phyloP scores from a whole-genome alignment of 2,888 invertebrate genomes.

The Tineola bisselliella region DNA sequence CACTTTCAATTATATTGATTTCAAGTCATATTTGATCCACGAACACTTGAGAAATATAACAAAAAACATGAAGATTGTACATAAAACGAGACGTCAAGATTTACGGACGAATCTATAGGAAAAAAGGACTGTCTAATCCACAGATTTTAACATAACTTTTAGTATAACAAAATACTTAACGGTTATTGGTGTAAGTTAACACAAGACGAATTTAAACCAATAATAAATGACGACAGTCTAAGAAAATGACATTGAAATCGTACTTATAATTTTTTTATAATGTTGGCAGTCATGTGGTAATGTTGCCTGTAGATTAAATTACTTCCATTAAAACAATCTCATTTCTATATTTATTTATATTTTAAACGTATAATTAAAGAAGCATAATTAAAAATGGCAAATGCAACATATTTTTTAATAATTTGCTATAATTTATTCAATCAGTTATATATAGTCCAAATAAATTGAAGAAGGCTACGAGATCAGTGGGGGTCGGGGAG shows the following conservation, averaged over 20 bases:
- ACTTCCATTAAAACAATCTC: no score
- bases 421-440: no score
- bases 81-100: neutral
- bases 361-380: no score
- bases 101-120: neutral
- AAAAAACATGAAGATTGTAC: neutral
- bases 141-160: neutral
- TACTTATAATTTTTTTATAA: neutral
- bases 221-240: neutral
- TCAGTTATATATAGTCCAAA: no score
- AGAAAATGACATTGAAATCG: neutral
- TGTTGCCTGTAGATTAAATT: neutral
- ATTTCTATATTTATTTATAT: no score
- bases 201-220: neutral
- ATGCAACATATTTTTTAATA: no score
- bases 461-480: no score
- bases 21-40: neutral
- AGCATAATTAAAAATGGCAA: no score
- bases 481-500: no score
- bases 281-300: neutral
- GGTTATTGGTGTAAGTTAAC: neutral
- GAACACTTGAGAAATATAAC: no score
- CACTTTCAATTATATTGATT: neutral
- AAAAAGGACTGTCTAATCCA: neutral
- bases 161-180: neutral